Evolutionary conservation across 2,888 invertebrate genomes (phyloP).

Genomic region (Onchidella celtica): DNA sequence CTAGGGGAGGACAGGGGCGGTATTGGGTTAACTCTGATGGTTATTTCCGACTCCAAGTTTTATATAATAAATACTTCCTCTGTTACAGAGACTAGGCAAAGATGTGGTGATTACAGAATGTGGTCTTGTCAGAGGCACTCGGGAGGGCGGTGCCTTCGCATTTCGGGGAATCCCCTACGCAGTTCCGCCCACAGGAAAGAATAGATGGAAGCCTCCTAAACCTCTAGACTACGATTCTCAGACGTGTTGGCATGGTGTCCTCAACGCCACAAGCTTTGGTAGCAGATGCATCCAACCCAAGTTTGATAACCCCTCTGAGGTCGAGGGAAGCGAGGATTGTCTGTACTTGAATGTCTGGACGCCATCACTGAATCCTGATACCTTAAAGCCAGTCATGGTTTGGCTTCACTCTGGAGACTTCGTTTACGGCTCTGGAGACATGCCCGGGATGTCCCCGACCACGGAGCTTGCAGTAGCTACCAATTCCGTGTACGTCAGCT

Average conservation of each 20-base stretch:
- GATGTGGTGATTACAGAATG: slow-evolving; percentile 54
- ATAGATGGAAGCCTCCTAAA: slow-evolving; percentile 60
- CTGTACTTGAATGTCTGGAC: slow-evolving; percentile 71
- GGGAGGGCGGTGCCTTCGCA: slow-evolving; percentile 52
- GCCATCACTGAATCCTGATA: slow-evolving; percentile 62
- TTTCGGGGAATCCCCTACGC: slow-evolving; percentile 67
- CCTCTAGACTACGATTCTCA: slow-evolving; percentile 8
- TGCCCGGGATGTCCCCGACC: slow-evolving; percentile 83
- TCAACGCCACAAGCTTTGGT: slow-evolving; percentile 55
- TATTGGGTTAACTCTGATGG: no score
- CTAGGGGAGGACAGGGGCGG: no score
- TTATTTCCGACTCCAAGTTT: no score
- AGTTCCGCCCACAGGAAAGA: slow-evolving; percentile 55
- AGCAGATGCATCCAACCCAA: slow-evolving; percentile 57
- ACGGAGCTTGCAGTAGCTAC: slow-evolving; percentile 88
- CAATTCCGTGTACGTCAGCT: slow-evolving; percentile 91
- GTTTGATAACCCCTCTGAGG: background rate
- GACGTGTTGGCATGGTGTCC: slow-evolving; percentile 61
- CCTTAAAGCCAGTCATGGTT: slow-evolving; percentile 73
- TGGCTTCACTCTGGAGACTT: slow-evolving; percentile 76
- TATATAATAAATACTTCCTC: no score
- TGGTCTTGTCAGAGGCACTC: slow-evolving; percentile 59
- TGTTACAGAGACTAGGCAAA: slow-evolving; percentile 18
- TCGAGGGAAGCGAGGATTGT: slow-evolving; percentile 70
- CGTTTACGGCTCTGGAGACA: slow-evolving; percentile 60